Percentiles rank a stretch among this genome's conserved stretches.
phyloP scores from a whole-genome alignment of 2,888 invertebrate species.

The Acleris cristana region DNA sequence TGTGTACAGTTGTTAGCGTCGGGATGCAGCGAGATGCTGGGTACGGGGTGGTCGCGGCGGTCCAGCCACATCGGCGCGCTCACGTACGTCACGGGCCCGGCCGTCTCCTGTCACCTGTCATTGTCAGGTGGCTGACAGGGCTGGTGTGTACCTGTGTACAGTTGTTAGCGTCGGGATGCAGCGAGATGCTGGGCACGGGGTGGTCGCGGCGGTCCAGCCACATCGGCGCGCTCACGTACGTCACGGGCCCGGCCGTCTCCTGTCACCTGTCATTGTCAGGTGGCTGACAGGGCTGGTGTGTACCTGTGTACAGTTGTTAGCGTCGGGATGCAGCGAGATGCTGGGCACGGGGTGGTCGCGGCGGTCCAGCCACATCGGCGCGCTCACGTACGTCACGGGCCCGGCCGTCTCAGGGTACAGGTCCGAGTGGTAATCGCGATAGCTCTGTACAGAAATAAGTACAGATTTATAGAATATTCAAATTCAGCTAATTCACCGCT shows the following conservation, averaged over 20 bases:
- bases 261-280: no score
- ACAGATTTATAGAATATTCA: background rate
- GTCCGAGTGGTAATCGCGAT: constrained; percentile 97
- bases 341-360: constrained; percentile 89
- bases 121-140: no score
- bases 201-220: constrained; percentile 92
- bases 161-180: constrained; percentile 90
- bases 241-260: constrained; percentile 84
- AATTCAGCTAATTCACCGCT: no score
- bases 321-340: constrained; percentile 92
- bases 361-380: constrained; percentile 92
- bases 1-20: constrained; percentile 85
- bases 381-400: constrained; percentile 90
- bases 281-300: background rate
- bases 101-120: no score
- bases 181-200: constrained; percentile 90
- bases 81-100: constrained; percentile 90
- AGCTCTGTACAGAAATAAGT: constrained; percentile 84
- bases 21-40: constrained; percentile 93
- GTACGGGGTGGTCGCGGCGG: constrained; percentile 89
- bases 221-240: constrained; percentile 90
- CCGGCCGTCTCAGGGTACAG: constrained; percentile 96
- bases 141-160: constrained; percentile 70
- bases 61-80: constrained; percentile 92
- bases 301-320: constrained; percentile 84